Evolutionary conservation across 2,888 invertebrate genomes (phyloP), one percentile per base, ranked within the genome.

Genomic region (Napeogenes inachia): DNA sequence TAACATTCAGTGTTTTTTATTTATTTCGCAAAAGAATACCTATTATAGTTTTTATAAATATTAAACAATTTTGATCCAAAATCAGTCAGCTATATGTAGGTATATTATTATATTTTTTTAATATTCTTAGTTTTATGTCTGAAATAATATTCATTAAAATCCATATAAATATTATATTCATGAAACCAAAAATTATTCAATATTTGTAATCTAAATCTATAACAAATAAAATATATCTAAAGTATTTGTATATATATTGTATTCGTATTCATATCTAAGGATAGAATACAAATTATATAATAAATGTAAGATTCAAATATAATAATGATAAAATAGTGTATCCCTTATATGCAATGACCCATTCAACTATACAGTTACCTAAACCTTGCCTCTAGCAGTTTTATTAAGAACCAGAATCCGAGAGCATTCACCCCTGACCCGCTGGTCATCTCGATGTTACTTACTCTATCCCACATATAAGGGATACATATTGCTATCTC

Each of bases 341-440:
- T 42, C 66, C 65, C 33, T 13, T 35, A 45, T 54, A 50, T 60
- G 60, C 59, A 60, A 45, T 64, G 66, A 63, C 60, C 67, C 63
- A 68, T 64, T 61, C 58, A 50, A 42, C 61, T 35, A 45, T 58
- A 61, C 62, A 67, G 61, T 66, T 68, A 68, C 62, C 64, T 62
- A 64, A 66, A 64, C 68, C 66, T 66, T 64, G 68, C 68, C 68
- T 62, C 59, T 63, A 64, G 68, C 66, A 50, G 58, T 66, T 60
- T 61, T 64, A 68, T 70, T 68, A 70, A 71, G 68, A 71, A 73
- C 74, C 73, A 73, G 74, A 72, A 72, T 84, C 86, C 80, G 77
- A 84, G 89, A 89, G 85, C 89, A 76, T 90, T 90, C 88, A 90
- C 89, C 89, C 85, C 78, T 90, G 89, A 90, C 89, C 89, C 78